Evolutionary conservation across 2,888 invertebrate species (phyloP), one percentile per base, ranked within the genome.

Genomic region (Diarsia mendica): DNA sequence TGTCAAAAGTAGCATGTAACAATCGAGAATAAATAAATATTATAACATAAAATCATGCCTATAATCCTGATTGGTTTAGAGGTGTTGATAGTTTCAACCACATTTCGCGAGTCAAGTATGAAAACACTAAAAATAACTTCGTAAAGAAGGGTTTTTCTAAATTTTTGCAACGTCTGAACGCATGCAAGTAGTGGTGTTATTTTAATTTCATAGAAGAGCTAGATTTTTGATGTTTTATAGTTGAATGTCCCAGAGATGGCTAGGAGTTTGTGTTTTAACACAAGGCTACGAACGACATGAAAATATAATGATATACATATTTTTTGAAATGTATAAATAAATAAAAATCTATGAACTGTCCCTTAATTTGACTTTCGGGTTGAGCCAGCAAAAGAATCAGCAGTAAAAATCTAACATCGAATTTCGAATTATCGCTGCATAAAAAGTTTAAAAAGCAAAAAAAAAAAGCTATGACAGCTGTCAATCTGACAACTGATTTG

Each of bases 141-240:
- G 2, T 23, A 20, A 48, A 53, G 53, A 33, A 0, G 53, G 1
- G 0, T 53, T 60, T 67, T 28, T 49, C 67, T 65, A 8, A 49
- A 39, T 46, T 80, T 80, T 83, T 83, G 83, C 79, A 79, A 82
- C 72, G 68, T 89, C 78, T 82, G 81, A 81, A 85, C 74, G 83
- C 76, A 83, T 75, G 72, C 76, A 61, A 51, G 86, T 89, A 90
- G 87, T 80, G 71, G 74, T 84, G 89, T 89, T 82, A 44, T 48
- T 88, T 86, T 92, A 91, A 87, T 89, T 91, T 94, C 91, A 90
- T 94, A 94, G 94, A 91, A 92, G 90, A 91, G 95, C 95, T 95
- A 95, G 95, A 94, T 65, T 92, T 94, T 95, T 90, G 93, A 93
- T 95, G 95, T 95, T 88, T 94, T 93, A 91, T 95, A 95, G 94